Conservation (phyloP, 2,797 vertebrate genomes). For the Florisuga fusca region DNA sequence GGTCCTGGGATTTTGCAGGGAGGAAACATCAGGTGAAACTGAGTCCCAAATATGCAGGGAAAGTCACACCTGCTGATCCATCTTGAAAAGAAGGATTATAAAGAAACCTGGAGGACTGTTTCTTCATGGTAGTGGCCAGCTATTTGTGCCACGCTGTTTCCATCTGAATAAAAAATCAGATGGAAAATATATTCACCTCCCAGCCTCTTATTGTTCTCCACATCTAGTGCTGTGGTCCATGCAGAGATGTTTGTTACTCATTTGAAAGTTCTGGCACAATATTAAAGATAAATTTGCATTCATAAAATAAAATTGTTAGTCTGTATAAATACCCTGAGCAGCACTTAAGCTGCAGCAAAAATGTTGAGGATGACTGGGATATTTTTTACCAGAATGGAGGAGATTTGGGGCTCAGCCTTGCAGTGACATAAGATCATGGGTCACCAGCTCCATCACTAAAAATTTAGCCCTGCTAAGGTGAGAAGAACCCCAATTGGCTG, state of each 20-base stretch:
- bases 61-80: background rate
- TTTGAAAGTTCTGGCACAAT: background rate
- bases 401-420: background rate
- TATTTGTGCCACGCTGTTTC: background rate
- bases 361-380: background rate
- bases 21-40: rapidly evolving
- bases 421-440: background rate
- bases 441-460: background rate
- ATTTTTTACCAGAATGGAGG: background rate
- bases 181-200: background rate
- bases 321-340: background rate
- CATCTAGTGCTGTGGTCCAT: rapidly evolving
- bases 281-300: background rate
- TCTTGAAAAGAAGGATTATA: background rate
- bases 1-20: background rate
- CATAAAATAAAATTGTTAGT: background rate
- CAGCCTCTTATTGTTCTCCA: background rate
- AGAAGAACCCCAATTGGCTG: background rate
- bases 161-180: background rate
- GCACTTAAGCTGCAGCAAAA: background rate
- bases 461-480: background rate
- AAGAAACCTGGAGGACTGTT: background rate
- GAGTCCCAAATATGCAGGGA: background rate
- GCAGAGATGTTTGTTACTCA: background rate
- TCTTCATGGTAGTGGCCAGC: background rate